Evolutionary conservation across 2,113 vertebrate genomes (phyloP), one percentile per base, ranked within the genome.

Genomic region (Oreochromis aureus): DNA sequence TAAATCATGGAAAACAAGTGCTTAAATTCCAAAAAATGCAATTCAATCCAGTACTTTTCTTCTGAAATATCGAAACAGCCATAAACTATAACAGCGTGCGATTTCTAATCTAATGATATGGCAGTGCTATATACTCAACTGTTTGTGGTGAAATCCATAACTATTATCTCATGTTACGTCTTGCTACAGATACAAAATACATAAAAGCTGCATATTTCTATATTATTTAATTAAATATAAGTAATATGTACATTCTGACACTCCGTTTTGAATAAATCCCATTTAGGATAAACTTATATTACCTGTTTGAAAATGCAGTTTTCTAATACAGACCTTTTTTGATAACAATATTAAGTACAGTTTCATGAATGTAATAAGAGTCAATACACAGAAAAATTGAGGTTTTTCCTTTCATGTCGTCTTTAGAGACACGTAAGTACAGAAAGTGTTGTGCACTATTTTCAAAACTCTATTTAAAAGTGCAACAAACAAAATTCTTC

Each of bases 21-120:
- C 15, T 73, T 73, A 44, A 5, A 44, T 73, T 13, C 39, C 39
- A 18, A 11, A 51, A 48, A 76, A 5, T 2, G 5, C 4, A 76
- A 7, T 9, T 11, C 0, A 30, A 48, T 76, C 9, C 24, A 19
- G 0, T 7, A 27, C 2, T 7, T 48, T 30, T 76, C 39, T 24
- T 48, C 9, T 12, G 11, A 5, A 76, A 30, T 76, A 51, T 19
- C 19, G 71, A 4, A 78, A 19, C 44, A 19, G 44, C 44, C 15
- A 32, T 19, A 2, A 51, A 76, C 3, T 51, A 51, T 7, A 32
- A 76, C 44, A 51, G 16, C 0, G 0, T 44, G 4, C 1, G 2
- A 19, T 51, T 53, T 78, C 12, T 8, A 76, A 78, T 78, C 0
- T 63, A 34, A 34, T 78, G 46, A n/a, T 34, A 2, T 32, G 24